Evolutionary conservation across 2,797 vertebrate genomes (phyloP).

Genomic region (Coilia nasus): DNA sequence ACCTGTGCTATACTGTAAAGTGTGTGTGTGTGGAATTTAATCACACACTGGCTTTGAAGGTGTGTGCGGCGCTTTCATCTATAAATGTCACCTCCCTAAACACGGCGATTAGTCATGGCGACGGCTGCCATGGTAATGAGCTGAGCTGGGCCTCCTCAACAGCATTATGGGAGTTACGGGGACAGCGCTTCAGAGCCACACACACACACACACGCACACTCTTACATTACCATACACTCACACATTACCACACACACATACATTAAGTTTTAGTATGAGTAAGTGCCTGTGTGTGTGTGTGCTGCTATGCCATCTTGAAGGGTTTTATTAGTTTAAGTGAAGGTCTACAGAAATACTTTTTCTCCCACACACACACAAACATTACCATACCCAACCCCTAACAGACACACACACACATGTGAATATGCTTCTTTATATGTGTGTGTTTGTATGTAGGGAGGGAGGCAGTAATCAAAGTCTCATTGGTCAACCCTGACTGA

Average conservation of each 20-base stretch:
- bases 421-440: not conserved
- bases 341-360: no score
- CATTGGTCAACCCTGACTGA: not conserved
- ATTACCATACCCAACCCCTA: not conserved
- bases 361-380: not conserved
- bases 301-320: no score
- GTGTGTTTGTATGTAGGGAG: conserved; percentile 12
- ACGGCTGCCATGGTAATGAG: conserved; percentile 29
- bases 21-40: conserved; percentile 42
- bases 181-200: conserved; percentile 49
- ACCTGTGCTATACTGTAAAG: no score
- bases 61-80: conserved; percentile 53
- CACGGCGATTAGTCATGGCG: conserved; percentile 59
- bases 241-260: no score
- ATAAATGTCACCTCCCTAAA: conserved; percentile 56
- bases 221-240: not conserved
- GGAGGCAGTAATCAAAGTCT: not conserved
- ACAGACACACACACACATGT: no score
- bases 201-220: not conserved
- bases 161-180: conserved; percentile 27
- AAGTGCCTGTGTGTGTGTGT: no score
- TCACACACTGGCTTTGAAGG: conserved; percentile 44
- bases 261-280: no score
- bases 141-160: not conserved
- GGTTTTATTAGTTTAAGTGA: no score